A percentile compares a stretch with the other conserved stretches of the same genome.
phyloP scores from a whole-genome alignment of 2,113 vertebrate species.

The Sceloporus tristichus region DNA sequence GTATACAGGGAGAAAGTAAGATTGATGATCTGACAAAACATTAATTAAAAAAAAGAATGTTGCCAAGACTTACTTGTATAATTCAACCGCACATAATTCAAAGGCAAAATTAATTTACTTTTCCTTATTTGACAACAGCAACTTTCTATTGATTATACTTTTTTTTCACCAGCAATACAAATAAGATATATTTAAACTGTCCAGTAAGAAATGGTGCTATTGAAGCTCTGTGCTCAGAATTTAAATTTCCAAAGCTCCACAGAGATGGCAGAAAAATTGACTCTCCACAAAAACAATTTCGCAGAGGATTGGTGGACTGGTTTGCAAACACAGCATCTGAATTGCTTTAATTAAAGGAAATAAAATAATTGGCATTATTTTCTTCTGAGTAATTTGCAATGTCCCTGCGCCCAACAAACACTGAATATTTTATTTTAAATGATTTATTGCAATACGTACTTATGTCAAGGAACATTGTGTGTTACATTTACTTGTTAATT shows the following conservation, averaged over 20 bases:
- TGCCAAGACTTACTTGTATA: conserved; percentile 63
- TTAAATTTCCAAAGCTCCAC: conserved; percentile 60
- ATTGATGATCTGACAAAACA: conserved; percentile 75
- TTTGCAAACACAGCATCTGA: conserved; percentile 62
- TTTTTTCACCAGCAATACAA: conserved; percentile 53
- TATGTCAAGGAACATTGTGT: conserved; percentile 50
- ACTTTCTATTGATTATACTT: conserved; percentile 63
- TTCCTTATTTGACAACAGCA: conserved; percentile 67
- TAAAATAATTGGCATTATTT: conserved; percentile 62
- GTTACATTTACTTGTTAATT: conserved; percentile 57
- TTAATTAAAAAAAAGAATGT: conserved; percentile 69
- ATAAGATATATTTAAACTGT: conserved; percentile 46
- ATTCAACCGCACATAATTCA: conserved; percentile 67
- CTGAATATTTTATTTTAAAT: conserved; percentile 64
- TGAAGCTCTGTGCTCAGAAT: conserved; percentile 59
- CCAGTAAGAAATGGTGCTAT: conserved; percentile 51
- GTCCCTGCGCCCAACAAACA: conserved; percentile 52
- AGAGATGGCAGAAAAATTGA: conserved; percentile 40
- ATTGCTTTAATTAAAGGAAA: conserved; percentile 69
- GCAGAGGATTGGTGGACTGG: conserved; percentile 50
- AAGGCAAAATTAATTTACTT: conserved; percentile 75
- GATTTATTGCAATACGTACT: conserved; percentile 68
- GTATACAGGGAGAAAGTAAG: conserved; percentile 63
- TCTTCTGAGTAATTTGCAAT: conserved; percentile 59
- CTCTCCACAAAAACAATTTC: conserved; percentile 59